Percentiles rank a stretch among this genome's conserved stretches.
phyloP scores from a whole-genome alignment of 2,888 invertebrate species.

The Boloria selene region DNA sequence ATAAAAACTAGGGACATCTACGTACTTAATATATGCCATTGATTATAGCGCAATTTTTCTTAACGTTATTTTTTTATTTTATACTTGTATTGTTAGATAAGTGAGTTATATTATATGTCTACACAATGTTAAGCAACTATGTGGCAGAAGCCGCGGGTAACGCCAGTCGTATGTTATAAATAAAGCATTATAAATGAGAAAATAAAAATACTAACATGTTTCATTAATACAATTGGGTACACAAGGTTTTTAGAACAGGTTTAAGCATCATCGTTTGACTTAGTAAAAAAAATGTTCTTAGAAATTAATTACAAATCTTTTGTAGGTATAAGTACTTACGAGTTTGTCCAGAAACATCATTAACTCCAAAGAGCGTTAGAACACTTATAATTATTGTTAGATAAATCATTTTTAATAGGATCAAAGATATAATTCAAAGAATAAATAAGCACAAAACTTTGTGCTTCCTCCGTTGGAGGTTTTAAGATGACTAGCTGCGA shows the following conservation, averaged over 20 bases:
- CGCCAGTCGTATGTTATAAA: not conserved
- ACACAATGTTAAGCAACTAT: too few species aligned
- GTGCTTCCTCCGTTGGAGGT: constrained; percentile 10
- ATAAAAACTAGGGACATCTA: too few species aligned
- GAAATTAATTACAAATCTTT: not conserved
- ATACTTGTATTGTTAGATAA: too few species aligned
- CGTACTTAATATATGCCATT: too few species aligned
- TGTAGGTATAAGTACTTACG: constrained; percentile 2
- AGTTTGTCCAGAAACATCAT: not conserved
- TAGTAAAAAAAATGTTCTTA: not conserved
- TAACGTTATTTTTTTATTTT: too few species aligned
- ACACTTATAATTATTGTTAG: not conserved
- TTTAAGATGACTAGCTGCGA: constrained; percentile 2
- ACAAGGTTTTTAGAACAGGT: not conserved
- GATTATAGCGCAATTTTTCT: too few species aligned
- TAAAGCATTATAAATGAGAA: not conserved
- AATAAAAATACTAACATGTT: not conserved
- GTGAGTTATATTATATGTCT: too few species aligned
- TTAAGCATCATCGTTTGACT: not conserved
- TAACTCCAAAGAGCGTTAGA: not conserved
- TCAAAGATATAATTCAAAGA: not conserved
- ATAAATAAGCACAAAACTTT: not conserved
- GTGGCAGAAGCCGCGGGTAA: too few species aligned
- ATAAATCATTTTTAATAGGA: constrained; percentile 5
- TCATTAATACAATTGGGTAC: not conserved